phyloP scores from a whole-genome alignment of 2,888 invertebrate species.

The Drosophila monieri region DNA sequence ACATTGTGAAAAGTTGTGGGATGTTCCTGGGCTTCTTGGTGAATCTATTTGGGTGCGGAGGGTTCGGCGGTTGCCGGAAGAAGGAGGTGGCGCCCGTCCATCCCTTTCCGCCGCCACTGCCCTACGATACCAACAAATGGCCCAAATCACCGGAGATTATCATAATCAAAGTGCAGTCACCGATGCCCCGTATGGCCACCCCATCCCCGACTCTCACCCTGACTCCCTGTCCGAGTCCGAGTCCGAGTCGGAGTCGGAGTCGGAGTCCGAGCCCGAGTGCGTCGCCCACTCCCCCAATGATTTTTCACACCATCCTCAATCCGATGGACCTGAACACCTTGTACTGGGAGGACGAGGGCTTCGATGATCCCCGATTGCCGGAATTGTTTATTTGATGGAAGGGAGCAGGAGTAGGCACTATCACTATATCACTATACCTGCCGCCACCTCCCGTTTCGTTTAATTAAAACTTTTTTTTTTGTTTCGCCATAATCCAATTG shows the following conservation, averaged over 20 bases:
- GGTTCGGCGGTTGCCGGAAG: not conserved
- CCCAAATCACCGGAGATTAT: constrained; percentile 1
- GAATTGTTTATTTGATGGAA: constrained; percentile 52
- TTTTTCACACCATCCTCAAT: not conserved
- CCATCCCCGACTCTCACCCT: not conserved
- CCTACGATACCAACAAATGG: not conserved
- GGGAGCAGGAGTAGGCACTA: too few species aligned
- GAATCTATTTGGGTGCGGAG: constrained; percentile 36
- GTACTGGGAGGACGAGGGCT: constrained; percentile 43
- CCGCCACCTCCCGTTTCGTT: constrained; percentile 7
- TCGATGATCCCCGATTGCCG: constrained; percentile 63
- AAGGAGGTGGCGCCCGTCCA: not conserved
- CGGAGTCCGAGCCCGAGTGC: too few species aligned
- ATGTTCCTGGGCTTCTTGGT: constrained; percentile 50
- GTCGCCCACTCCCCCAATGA: not conserved
- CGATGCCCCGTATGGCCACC: not conserved
- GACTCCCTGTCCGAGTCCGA: not conserved
- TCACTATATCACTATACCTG: too few species aligned
- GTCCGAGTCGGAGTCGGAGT: not conserved
- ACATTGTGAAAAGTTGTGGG: not conserved
- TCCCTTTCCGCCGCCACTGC: not conserved
- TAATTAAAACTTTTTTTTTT: constrained; percentile 26
- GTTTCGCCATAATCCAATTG: constrained; percentile 33
- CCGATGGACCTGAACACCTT: constrained; percentile 8
- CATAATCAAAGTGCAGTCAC: constrained; percentile 1